Base-by-base conservation (phyloP, 1,140 invertebrate species). In the Drosophila neocordata region DNA sequence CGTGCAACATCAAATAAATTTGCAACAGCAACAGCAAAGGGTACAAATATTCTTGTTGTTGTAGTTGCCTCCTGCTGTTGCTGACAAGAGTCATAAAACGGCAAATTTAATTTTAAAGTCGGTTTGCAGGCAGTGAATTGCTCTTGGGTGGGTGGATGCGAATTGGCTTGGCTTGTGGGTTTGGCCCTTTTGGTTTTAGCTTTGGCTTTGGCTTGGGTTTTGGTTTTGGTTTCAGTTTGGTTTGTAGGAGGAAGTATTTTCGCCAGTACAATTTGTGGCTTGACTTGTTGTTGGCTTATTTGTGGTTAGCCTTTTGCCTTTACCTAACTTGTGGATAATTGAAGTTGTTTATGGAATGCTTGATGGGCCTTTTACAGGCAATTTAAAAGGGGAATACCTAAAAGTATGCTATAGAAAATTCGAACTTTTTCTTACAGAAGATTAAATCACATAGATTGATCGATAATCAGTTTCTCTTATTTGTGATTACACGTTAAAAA, bases 1-100 rank as follows among this genome's bases (percentile, higher is more conserved):
- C 87, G 74, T 69, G 82, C 78, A 87, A 85, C 82, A 87, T 87
- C 67, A 79, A 85, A 87, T 85, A 85, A 85, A 85, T 85, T 85
- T 63, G 73, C 81, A 77, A 53, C 65, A 53, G 13, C 61, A 55
- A 41, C 8, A 35, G 22, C n/a, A 24, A 48, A 20, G 41, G 15
- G 3, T 11, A 48, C 41, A 20, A 48, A 48, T 48, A 4, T 48
- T 48, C 41, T 20, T 48, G 41, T 11, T 48, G 15, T 20, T 61
- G 37, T 59, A 59, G 58, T 62, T 62, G 12, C 34, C 44, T 53
- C 69, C 66, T n/a, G 64, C 35, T 38, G 69, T 65, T 27, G 63
- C 79, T 70, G 79, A 78, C 79, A 83, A 83, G 56, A 73, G 66
- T 69, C 80, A 84, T 80, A 87, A 87, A 84, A 84, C 82, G 41